Conservation (phyloP, 2,797 vertebrate species). For the Poeciliopsis gracilis region DNA sequence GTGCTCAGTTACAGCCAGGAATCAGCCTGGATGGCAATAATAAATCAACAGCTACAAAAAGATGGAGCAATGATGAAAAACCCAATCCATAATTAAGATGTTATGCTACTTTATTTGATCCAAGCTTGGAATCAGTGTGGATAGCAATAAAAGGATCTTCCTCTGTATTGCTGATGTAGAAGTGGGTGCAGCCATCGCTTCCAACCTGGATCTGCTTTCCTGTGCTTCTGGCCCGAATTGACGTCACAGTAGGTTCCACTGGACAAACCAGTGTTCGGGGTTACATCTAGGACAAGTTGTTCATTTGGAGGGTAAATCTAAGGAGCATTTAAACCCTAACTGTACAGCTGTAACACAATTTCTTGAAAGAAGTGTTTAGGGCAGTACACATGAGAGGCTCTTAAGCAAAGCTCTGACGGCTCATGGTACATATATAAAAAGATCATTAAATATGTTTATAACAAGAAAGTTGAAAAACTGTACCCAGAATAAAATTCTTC, state of each 20-base stretch:
- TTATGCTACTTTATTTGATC: slow-evolving; percentile 3
- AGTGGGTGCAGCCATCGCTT: slow-evolving; percentile 79
- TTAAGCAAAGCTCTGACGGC: too few relatives aligned
- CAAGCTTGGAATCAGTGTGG: slow-evolving; percentile 79
- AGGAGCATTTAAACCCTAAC: not conserved
- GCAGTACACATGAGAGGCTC: not conserved
- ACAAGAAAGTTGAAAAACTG: too few relatives aligned
- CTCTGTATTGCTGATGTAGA: slow-evolving; percentile 85
- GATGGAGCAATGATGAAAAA: not conserved
- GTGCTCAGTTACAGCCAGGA: too few relatives aligned
- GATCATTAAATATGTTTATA: too few relatives aligned
- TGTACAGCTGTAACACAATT: not conserved
- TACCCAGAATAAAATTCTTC: not conserved
- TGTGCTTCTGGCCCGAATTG: slow-evolving; percentile 90
- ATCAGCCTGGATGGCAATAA: too few relatives aligned
- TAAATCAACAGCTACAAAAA: not conserved
- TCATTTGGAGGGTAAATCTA: slow-evolving; percentile 94
- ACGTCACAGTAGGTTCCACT: slow-evolving; percentile 90
- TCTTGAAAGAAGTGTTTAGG: not conserved
- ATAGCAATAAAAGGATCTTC: slow-evolving; percentile 90
- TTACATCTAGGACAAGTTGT: slow-evolving; percentile 80
- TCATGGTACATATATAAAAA: too few relatives aligned
- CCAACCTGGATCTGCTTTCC: slow-evolving; percentile 85
- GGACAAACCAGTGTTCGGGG: slow-evolving; percentile 87
- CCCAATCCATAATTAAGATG: not conserved